Evolutionary conservation across 2,888 invertebrate species (phyloP), one percentile per base, ranked within the genome.

Genomic region (Sturmia bella): DNA sequence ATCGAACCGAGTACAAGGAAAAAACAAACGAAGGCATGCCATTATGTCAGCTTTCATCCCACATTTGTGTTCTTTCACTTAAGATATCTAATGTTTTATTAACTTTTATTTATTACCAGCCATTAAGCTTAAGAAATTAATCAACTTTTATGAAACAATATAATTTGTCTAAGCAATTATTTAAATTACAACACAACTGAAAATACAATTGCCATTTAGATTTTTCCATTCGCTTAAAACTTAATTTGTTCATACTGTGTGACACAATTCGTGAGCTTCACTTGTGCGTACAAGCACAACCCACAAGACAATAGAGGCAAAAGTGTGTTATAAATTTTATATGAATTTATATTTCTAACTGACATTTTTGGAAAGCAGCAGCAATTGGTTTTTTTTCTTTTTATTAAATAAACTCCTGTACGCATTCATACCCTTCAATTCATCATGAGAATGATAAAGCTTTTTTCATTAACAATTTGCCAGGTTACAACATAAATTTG

Each of bases 51-150:
- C 32, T 9, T 37, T 66, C 27, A 13, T 27, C 13, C 24, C 17
- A 41, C 21, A 50, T 74, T 32, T 57, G 41, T 4, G 57, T 1
- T 61, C 43, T 32, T 41, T 39, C 21, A 27, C 64, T 57, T 70
- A 54, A 52, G 13, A 48, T 73, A 63, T 57, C 70, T 61, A 78
- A 78, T 83, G 85, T 87, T 87, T 87, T 86, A 88, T 88, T 87
- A 88, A 88, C 86, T 86, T 73, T 72, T 88, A 89, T 89, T 89
- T 88, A 89, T 89, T 84, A 84, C 85, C 78, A 82, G 81, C 85
- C 88, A 88, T 89, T 89, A 88, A 87, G 85, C 84, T 84, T 69
- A 79, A 61, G 63, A 84, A 87, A 89, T 89, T 89, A 88, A 88
- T 89, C 87, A 89, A 88, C 86, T 85, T 85, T 86, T 84, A 50